phyloP scores from a whole-genome alignment of 2,888 invertebrate genomes.

The Amblyjoppa fuscipennis region DNA sequence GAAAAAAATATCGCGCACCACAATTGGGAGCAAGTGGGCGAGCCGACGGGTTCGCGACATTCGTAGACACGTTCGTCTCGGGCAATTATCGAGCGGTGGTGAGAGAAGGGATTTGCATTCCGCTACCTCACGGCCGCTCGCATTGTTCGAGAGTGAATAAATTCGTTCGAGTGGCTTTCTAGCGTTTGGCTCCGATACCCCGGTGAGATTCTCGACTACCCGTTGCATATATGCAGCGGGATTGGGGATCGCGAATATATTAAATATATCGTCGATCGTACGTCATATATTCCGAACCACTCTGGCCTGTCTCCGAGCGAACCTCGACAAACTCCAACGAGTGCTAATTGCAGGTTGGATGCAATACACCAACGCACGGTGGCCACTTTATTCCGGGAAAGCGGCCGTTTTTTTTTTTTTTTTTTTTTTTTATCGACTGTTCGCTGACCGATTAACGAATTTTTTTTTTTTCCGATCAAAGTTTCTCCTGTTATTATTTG shows the following conservation, averaged over 20 bases:
- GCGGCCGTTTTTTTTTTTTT: too few relatives aligned
- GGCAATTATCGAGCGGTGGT: constrained; percentile 65
- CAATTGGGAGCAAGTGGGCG: constrained; percentile 51
- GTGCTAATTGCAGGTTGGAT: constrained; percentile 57
- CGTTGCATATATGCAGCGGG: constrained; percentile 19
- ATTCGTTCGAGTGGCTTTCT: constrained; percentile 67
- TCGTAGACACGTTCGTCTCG: constrained; percentile 71
- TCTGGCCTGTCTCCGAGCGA: constrained; percentile 15
- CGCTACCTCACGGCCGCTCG: constrained; percentile 57
- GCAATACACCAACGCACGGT: too few relatives aligned
- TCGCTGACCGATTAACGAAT: too few relatives aligned
- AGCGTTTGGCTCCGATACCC: constrained; percentile 40
- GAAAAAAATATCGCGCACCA: constrained; percentile 48
- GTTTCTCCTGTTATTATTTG: too few relatives aligned
- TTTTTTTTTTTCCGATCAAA: too few relatives aligned
- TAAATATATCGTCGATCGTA: constrained; percentile 20
- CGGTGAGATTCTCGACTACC: constrained; percentile 20
- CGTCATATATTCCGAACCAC: background rate
- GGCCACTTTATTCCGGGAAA: too few relatives aligned
- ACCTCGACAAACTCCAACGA: constrained; percentile 40
- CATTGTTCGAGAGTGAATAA: constrained; percentile 72
- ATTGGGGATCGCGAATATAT: constrained; percentile 33
- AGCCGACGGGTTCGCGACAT: constrained; percentile 65
- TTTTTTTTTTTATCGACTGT: too few relatives aligned
- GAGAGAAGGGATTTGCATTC: constrained; percentile 68